phyloP scores from a whole-genome alignment of 2,888 invertebrate species.

The Athetis lepigone region DNA sequence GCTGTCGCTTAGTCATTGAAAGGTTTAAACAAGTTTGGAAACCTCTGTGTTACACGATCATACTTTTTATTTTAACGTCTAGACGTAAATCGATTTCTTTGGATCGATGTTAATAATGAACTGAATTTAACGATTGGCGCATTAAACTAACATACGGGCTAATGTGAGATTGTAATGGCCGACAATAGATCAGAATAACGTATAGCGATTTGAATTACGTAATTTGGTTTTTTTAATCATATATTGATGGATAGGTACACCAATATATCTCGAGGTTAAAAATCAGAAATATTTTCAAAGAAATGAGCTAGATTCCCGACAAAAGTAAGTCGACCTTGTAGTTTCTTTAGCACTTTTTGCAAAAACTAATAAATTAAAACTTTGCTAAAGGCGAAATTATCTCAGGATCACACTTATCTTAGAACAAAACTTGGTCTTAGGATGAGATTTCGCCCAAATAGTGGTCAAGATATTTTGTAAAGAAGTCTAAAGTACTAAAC shows the following conservation, averaged over 20 bases:
- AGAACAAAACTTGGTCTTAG: too few relatives aligned
- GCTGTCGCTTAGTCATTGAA: too few relatives aligned
- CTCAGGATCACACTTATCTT: too few relatives aligned
- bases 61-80: neutral
- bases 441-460: too few relatives aligned
- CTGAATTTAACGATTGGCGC: slow-evolving; percentile 24
- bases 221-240: neutral
- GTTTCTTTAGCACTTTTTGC: neutral
- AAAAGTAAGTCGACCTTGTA: neutral
- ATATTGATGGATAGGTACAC: slow-evolving; percentile 5
- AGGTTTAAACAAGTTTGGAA: too few relatives aligned
- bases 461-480: too few relatives aligned
- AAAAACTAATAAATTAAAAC: neutral
- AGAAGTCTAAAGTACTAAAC: too few relatives aligned
- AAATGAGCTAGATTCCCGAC: neutral
- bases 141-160: slow-evolving; percentile 1
- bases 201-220: slow-evolving; percentile 24
- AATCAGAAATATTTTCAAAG: neutral
- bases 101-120: slow-evolving; percentile 14
- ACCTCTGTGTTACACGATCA: too few relatives aligned
- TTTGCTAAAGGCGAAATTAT: too few relatives aligned
- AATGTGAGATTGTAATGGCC: slow-evolving; percentile 8
- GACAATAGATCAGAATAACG: slow-evolving; percentile 28
- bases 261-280: neutral
- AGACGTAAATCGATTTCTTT: slow-evolving; percentile 10